These are phyloP conservation scores for Phalanger gymnotis DNA, from an alignment of 2,797 vertebrate genomes.

Conservation along the genomic window DNA sequence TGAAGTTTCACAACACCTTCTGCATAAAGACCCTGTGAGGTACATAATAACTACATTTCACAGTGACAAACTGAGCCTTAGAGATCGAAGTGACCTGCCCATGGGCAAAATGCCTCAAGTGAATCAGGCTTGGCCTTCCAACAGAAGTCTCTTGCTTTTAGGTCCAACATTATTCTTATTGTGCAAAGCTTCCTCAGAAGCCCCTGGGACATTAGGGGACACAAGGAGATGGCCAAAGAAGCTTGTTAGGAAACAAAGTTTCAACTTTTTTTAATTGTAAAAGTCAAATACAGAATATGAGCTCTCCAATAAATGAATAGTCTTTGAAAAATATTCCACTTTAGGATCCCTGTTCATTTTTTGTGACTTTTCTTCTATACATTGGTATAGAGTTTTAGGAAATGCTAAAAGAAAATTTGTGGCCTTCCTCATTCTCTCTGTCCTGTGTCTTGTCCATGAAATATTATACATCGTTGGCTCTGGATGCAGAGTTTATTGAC, in stretches of 20 bases:
- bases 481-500: background rate
- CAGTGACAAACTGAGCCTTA: background rate
- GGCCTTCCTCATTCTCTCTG: background rate
- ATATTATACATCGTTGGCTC: background rate
- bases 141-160: background rate
- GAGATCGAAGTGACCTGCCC: background rate
- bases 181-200: background rate
- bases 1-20: background rate
- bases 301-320: slow-evolving; percentile 23
- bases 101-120: background rate
- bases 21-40: background rate
- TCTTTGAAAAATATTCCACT: slow-evolving; percentile 8
- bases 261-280: background rate
- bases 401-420: background rate
- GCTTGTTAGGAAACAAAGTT: slow-evolving; percentile 26
- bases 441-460: background rate
- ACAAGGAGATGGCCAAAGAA: slow-evolving; percentile 2
- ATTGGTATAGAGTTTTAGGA: no score
- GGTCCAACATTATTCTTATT: background rate
- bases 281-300: background rate
- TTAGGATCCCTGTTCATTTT: background rate
- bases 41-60: background rate
- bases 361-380: background rate
- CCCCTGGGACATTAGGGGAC: background rate
- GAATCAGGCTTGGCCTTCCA: background rate